A percentile compares a stretch with the other conserved stretches of the same genome.
These are phyloP conservation scores for Onychomys leucogaster DNA, from an alignment of 2,797 vertebrate species.

Conservation along the genomic window DNA sequence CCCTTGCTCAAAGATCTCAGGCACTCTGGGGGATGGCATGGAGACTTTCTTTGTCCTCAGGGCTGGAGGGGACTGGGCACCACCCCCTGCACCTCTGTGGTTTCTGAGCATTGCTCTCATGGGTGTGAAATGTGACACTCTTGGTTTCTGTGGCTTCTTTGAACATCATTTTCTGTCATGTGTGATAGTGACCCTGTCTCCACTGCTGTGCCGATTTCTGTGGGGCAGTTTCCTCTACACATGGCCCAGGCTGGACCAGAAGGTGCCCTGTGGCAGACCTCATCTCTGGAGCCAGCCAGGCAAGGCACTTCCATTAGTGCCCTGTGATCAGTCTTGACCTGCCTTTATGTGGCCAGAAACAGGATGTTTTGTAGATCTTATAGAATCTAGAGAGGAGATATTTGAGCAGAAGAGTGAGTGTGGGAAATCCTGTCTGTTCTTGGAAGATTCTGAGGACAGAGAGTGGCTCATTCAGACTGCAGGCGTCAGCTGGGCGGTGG, in stretches of 20 bases:
- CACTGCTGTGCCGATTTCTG: background rate
- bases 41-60: background rate
- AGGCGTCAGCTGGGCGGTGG: background rate
- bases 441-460: background rate
- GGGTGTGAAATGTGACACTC: rapidly evolving
- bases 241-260: background rate
- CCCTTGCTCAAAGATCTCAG: background rate
- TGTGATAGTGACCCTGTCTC: background rate
- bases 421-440: background rate
- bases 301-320: too few species aligned
- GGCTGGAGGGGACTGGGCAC: background rate
- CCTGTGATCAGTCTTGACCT: background rate
- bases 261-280: background rate
- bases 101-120: background rate
- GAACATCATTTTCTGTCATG: background rate
- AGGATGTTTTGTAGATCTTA: background rate
- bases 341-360: background rate
- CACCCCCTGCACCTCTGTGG: rapidly evolving
- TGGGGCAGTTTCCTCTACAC: background rate
- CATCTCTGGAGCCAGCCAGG: background rate
- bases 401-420: background rate
- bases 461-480: background rate
- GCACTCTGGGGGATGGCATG: background rate
- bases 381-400: background rate
- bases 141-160: background rate